Conservation (phyloP, 2,797 vertebrate species). For the Myotis pilosus region DNA sequence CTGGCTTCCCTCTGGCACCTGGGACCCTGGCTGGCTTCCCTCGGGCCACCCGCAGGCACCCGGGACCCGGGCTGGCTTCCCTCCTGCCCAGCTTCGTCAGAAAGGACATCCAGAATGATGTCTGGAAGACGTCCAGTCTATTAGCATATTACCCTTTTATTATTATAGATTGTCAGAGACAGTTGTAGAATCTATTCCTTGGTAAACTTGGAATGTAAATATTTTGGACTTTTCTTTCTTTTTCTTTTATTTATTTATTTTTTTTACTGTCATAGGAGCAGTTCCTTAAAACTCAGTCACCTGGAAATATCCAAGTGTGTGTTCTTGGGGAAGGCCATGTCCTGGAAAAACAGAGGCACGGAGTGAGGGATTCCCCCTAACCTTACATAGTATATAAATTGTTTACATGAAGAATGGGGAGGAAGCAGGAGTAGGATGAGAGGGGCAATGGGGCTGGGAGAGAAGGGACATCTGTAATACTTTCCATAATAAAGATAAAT, state of each 20-base stretch:
- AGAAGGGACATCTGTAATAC: too few species aligned
- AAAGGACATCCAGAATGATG: too few species aligned
- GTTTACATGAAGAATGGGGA: background rate
- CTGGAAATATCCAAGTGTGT: background rate
- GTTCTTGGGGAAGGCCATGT: background rate
- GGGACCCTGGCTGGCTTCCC: too few species aligned
- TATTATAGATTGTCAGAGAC: background rate
- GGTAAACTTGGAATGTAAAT: background rate
- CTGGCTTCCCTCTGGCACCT: too few species aligned
- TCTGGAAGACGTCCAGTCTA: too few species aligned
- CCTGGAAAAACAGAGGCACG: background rate
- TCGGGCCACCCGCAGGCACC: too few species aligned
- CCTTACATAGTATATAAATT: background rate
- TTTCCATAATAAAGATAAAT: too few species aligned
- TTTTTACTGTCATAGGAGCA: background rate
- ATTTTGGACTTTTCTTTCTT: background rate
- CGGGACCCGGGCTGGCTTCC: too few species aligned
- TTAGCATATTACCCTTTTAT: too few species aligned
- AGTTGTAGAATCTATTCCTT: conserved; percentile 13
- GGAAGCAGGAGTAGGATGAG: background rate
- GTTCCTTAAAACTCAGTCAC: background rate
- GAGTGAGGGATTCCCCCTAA: background rate
- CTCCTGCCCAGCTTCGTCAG: too few species aligned
- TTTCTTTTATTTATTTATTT: background rate
- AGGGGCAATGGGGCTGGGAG: too few species aligned